phyloP scores from a whole-genome alignment of 1,140 invertebrate species.

The Lucilia sericata region DNA sequence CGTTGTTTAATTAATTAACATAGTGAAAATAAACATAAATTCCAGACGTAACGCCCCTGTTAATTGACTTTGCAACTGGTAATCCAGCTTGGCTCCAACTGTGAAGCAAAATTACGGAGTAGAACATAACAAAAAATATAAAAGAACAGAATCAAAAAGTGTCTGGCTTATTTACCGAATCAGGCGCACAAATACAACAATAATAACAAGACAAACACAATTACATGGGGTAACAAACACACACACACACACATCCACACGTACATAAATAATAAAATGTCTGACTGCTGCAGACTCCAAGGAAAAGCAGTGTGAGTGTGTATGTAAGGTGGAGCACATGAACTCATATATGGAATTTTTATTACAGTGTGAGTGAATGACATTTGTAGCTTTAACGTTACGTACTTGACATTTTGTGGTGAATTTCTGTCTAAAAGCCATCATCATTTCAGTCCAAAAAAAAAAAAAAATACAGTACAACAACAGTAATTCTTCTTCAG shows the following conservation, averaged over 20 bases:
- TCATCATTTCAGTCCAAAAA: slow-evolving; percentile 53
- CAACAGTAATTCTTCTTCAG: slow-evolving; percentile 48
- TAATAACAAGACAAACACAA: slow-evolving; percentile 4
- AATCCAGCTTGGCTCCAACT: slow-evolving; percentile 37
- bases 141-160: not conserved
- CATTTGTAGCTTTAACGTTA: slow-evolving; percentile 60
- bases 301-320: not conserved
- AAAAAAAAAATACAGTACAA: too few species aligned
- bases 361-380: not conserved
- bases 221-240: not conserved
- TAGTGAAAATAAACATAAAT: not conserved
- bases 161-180: slow-evolving; percentile 23
- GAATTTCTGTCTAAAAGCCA: slow-evolving; percentile 58
- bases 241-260: not conserved
- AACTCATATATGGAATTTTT: too few species aligned
- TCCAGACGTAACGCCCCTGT: slow-evolving; percentile 22
- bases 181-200: slow-evolving; percentile 23
- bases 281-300: not conserved
- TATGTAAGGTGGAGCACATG: not conserved
- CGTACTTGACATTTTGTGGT: slow-evolving; percentile 69
- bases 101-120: slow-evolving; percentile 31
- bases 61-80: slow-evolving; percentile 44
- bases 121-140: too few species aligned
- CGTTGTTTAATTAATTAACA: slow-evolving; percentile 16
- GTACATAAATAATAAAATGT: not conserved